Conservation (phyloP, 2,113 vertebrate species). For the Hippoglossus stenolepis region DNA sequence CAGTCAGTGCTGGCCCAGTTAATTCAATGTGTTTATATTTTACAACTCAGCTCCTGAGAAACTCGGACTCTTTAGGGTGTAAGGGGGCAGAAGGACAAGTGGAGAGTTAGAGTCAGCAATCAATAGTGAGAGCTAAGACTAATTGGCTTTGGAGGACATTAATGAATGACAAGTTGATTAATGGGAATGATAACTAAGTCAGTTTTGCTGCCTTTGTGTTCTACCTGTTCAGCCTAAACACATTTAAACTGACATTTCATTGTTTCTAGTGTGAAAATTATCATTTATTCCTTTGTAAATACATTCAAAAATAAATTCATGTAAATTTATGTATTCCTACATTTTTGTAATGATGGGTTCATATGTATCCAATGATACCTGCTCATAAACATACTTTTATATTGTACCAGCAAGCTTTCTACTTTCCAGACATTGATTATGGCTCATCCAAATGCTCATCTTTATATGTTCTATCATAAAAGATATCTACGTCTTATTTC, state of each 20-base stretch:
- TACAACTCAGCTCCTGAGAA: constrained; percentile 49
- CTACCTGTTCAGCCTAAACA: neutral
- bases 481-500: constrained; percentile 15
- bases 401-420: constrained; percentile 1
- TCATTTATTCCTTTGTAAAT: neutral
- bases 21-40: constrained; percentile 55
- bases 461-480: constrained; percentile 34
- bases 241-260: neutral
- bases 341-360: neutral
- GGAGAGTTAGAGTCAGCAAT: constrained; percentile 27
- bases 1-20: constrained; percentile 47
- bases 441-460: constrained; percentile 21
- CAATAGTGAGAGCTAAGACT: constrained; percentile 11
- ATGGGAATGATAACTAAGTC: neutral
- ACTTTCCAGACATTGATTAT: constrained; percentile 14
- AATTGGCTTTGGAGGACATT: constrained; percentile 8
- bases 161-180: constrained; percentile 11
- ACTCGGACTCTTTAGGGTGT: constrained; percentile 25
- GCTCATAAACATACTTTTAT: neutral
- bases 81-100: constrained; percentile 25
- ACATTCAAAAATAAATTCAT: neutral
- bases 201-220: neutral
- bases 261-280: neutral
- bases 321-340: neutral
- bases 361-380: neutral